These are phyloP conservation scores for Hycleus cichorii DNA, from an alignment of 1,140 invertebrate species.

Conservation along the genomic window DNA sequence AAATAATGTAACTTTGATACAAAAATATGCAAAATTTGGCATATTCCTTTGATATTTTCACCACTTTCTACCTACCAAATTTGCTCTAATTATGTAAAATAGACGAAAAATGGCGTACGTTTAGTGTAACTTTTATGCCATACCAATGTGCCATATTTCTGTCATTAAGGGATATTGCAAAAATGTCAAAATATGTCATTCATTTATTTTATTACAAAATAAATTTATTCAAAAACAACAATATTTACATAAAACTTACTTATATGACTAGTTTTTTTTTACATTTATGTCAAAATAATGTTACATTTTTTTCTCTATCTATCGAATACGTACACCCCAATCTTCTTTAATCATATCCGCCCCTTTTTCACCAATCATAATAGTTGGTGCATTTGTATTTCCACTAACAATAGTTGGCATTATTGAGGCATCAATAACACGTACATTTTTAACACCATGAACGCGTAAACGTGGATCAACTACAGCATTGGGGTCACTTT, in stretches of 20 bases:
- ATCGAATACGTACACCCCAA: constrained; percentile 40
- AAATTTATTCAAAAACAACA: neutral
- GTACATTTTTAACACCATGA: constrained; percentile 48
- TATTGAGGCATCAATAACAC: constrained; percentile 57
- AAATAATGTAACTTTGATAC: no score
- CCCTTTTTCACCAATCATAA: constrained; percentile 61
- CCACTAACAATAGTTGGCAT: constrained; percentile 58
- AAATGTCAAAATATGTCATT: no score
- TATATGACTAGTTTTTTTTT: neutral
- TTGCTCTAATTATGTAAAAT: no score
- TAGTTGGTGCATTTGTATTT: constrained; percentile 56
- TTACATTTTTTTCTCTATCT: neutral
- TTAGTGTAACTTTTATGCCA: no score
- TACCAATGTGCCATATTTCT: no score
- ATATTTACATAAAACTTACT: neutral
- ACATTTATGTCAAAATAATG: no score
- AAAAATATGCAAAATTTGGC: no score
- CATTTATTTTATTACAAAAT: neutral
- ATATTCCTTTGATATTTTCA: no score
- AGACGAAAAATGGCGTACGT: no score
- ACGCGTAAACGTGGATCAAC: constrained; percentile 61
- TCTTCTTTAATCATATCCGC: constrained; percentile 58
- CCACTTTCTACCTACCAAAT: no score
- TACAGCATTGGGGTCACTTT: constrained; percentile 64
- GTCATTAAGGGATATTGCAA: no score